These are phyloP conservation scores for Trichacis sp. DNA, from an alignment of 2,888 invertebrate species.

Conservation along the genomic window DNA sequence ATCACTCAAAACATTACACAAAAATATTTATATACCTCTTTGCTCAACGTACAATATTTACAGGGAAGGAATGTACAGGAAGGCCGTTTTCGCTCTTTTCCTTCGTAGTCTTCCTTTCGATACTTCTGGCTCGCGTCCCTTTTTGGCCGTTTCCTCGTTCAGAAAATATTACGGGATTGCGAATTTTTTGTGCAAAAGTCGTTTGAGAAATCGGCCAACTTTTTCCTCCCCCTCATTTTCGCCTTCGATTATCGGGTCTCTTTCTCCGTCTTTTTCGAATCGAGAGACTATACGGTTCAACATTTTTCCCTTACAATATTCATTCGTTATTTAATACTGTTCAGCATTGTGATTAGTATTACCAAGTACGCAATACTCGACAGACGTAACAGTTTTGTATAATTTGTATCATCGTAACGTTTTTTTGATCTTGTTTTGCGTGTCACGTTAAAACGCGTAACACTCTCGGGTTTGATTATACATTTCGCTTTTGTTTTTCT, in stretches of 20 bases:
- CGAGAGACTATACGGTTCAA: neutral
- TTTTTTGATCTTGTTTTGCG: conserved; percentile 51
- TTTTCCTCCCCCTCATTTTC: conserved; percentile 10
- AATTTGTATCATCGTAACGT: conserved; percentile 36
- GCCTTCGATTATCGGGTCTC: neutral
- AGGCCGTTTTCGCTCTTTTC: conserved; percentile 20
- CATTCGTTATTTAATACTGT: conserved; percentile 44
- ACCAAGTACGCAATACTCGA: conserved; percentile 33
- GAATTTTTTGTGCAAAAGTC: conserved; percentile 1
- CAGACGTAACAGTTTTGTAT: conserved; percentile 39
- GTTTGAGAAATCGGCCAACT: conserved; percentile 4
- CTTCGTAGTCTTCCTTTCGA: conserved; percentile 7
- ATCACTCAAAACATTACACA: conserved; percentile 49
- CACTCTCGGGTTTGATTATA: conserved; percentile 26
- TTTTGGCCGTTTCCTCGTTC: conserved; percentile 33
- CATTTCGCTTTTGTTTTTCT: conserved; percentile 29
- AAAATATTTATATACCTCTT: conserved; percentile 53
- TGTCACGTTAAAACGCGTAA: conserved; percentile 46
- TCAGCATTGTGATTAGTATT: conserved; percentile 35
- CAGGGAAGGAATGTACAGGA: conserved; percentile 41
- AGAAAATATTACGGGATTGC: conserved; percentile 53
- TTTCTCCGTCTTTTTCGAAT: neutral
- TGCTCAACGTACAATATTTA: conserved; percentile 44
- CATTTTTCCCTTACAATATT: conserved; percentile 13
- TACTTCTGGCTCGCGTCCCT: conserved; percentile 14